phyloP scores from a whole-genome alignment of 92 coral and sea anemone species.

The Anthopleura xanthogrammica region DNA sequence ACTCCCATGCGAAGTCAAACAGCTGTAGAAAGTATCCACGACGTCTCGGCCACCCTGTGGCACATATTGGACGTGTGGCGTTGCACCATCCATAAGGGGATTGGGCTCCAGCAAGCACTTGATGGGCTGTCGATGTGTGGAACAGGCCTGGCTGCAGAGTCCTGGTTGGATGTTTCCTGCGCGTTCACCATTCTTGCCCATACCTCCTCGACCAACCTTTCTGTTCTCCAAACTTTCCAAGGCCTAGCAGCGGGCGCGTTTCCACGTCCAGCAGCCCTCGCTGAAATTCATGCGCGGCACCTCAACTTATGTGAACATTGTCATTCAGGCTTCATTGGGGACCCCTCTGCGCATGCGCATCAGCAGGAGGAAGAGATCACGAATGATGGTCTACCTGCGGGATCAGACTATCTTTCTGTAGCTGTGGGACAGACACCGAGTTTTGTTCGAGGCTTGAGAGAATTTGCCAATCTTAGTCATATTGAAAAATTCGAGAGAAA shows the following conservation, averaged over 20 bases:
- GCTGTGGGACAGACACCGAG: conserved; percentile 68
- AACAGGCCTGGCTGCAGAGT: conserved; percentile 74
- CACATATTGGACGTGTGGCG: conserved; percentile 92
- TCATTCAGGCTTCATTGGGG: conserved; percentile 60
- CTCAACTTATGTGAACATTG: conserved; percentile 70
- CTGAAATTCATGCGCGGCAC: conserved; percentile 80
- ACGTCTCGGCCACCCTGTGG: conserved; percentile 88
- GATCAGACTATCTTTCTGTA: conserved; percentile 34
- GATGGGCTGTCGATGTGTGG: conserved; percentile 79
- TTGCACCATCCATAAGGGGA: conserved; percentile 64
- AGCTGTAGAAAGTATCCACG: conserved; percentile 65
- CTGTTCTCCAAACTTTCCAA: conserved; percentile 80
- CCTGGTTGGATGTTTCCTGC: conserved; percentile 84
- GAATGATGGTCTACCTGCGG: conserved; percentile 11
- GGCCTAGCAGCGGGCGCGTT: conserved; percentile 78
- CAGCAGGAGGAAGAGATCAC: conserved; percentile 17
- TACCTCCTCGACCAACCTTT: conserved; percentile 63
- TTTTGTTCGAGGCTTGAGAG: conserved; percentile 77
- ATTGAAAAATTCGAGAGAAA: conserved; percentile 3
- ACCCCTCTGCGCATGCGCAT: conserved; percentile 28
- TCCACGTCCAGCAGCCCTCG: conserved; percentile 64
- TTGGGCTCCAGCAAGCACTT: conserved; percentile 82
- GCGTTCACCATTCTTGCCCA: conserved; percentile 84
- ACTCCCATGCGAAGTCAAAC: conserved; percentile 43
- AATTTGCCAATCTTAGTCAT: conserved; percentile 62